phyloP scores from a whole-genome alignment of 2,888 invertebrate genomes.

The Epiblema foenella region DNA sequence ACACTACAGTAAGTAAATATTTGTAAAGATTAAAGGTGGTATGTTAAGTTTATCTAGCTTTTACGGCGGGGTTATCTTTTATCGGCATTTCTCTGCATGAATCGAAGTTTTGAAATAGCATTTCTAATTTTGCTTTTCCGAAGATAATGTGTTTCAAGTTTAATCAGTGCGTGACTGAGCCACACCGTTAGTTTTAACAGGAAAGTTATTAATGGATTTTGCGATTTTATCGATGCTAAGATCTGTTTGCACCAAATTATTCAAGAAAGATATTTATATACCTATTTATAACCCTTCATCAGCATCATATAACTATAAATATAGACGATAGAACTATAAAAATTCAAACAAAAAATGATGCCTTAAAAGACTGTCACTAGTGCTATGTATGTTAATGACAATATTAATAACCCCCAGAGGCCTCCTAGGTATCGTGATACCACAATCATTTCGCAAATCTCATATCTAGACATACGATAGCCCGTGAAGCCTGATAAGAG shows the following conservation, averaged over 20 bases:
- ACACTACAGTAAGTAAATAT: constrained; percentile 26
- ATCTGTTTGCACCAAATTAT: constrained; percentile 9
- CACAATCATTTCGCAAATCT: constrained; percentile 27
- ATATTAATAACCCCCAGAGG: constrained; percentile 10
- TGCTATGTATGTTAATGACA: too few relatives aligned
- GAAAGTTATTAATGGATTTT: constrained; percentile 28
- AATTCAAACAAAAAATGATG: not conserved
- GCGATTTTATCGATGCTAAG: constrained; percentile 24
- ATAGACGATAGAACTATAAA: not conserved
- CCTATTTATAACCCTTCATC: too few relatives aligned
- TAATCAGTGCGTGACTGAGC: constrained; percentile 24
- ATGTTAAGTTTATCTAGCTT: constrained; percentile 19
- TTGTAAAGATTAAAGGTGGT: constrained; percentile 25
- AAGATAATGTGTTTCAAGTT: constrained; percentile 14
- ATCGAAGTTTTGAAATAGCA: not conserved
- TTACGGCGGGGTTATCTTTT: constrained; percentile 27
- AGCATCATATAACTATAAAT: too few relatives aligned
- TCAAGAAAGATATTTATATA: not conserved
- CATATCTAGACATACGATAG: constrained; percentile 35
- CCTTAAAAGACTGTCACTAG: too few relatives aligned
- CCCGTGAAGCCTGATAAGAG: constrained; percentile 22
- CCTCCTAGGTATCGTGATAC: constrained; percentile 9
- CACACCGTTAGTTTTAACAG: constrained; percentile 10
- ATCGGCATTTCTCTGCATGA: constrained; percentile 15
- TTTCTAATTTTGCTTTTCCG: not conserved